phyloP scores from a whole-genome alignment of 1,140 invertebrate species.

The Neodiprion pinetum region DNA sequence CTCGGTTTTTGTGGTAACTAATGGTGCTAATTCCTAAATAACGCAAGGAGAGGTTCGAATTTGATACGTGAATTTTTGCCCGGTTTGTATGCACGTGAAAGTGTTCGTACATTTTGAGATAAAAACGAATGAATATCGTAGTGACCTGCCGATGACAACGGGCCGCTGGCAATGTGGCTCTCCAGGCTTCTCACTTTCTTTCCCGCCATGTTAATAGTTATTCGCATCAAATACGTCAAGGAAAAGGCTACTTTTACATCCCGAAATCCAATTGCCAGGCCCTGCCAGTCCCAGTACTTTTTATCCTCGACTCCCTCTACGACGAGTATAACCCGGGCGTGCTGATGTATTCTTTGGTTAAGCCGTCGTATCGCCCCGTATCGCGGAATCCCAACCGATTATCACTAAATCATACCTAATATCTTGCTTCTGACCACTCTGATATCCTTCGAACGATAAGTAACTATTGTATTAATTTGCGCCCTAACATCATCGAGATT shows the following conservation, averaged over 20 bases:
- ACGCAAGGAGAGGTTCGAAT: conserved; percentile 35
- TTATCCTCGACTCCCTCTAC: background rate
- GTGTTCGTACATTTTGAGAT: conserved; percentile 18
- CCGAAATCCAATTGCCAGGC: background rate
- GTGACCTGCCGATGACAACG: conserved; percentile 40
- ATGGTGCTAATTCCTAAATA: conserved; percentile 49
- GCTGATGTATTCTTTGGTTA: conserved; percentile 40
- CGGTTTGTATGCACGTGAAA: conserved; percentile 37
- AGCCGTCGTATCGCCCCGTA: conserved; percentile 17
- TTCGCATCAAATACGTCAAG: conserved; percentile 17
- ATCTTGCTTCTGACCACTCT: background rate
- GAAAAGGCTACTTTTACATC: background rate
- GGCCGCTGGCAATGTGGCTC: conserved; percentile 47
- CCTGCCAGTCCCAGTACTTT: background rate
- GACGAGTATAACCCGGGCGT: conserved; percentile 10
- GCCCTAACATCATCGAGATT: background rate
- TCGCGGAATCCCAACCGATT: background rate
- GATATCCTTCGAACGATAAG: background rate
- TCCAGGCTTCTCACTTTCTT: conserved; percentile 40
- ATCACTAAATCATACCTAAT: background rate
- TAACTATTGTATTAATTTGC: background rate
- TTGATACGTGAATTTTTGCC: conserved; percentile 32
- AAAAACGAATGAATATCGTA: conserved; percentile 12
- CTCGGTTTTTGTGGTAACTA: conserved; percentile 48
- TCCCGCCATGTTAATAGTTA: conserved; percentile 45